A percentile compares a stretch with the other conserved stretches of the same genome.
Conservation (phyloP, 2,797 vertebrate genomes). For the Spheniscus humboldti region DNA sequence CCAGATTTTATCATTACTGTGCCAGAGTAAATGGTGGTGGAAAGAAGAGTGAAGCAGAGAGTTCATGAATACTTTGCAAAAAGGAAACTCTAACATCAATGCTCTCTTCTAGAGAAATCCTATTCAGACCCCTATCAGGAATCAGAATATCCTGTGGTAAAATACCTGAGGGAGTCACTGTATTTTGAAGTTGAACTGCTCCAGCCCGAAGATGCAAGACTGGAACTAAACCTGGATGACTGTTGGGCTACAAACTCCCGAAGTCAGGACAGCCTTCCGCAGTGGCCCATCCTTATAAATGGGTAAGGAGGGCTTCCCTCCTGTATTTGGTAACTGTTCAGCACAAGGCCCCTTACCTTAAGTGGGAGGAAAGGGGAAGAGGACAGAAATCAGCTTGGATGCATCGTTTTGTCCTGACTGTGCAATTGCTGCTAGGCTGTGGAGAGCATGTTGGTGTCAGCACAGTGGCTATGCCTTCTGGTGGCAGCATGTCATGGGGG, state of each 20-base stretch:
- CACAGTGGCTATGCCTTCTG: neutral
- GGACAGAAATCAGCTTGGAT: neutral
- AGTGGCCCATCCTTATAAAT: slow-evolving; percentile 46
- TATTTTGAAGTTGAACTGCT: slow-evolving; percentile 70
- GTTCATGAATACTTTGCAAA: neutral
- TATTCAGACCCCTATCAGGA: slow-evolving; percentile 51
- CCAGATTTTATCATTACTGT: neutral
- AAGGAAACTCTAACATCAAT: neutral
- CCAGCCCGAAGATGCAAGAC: slow-evolving; percentile 44
- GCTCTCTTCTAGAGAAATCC: slow-evolving; percentile 15
- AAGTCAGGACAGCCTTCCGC: slow-evolving; percentile 33
- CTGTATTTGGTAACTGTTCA: neutral
- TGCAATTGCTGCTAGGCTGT: neutral
- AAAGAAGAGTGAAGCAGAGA: neutral
- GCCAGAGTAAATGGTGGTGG: neutral
- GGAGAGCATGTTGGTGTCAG: rapidly evolving
- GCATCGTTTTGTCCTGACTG: neutral
- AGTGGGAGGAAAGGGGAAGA: neutral
- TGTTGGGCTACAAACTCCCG: slow-evolving; percentile 60
- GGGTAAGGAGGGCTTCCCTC: slow-evolving; percentile 7
- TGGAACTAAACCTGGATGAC: slow-evolving; percentile 60
- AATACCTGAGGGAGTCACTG: slow-evolving; percentile 60
- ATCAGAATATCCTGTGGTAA: slow-evolving; percentile 60
- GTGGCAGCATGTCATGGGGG: neutral
- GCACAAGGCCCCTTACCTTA: neutral